These are phyloP conservation scores for Magallana gigas DNA, from an alignment of 1,140 invertebrate species.

Conservation along the genomic window DNA sequence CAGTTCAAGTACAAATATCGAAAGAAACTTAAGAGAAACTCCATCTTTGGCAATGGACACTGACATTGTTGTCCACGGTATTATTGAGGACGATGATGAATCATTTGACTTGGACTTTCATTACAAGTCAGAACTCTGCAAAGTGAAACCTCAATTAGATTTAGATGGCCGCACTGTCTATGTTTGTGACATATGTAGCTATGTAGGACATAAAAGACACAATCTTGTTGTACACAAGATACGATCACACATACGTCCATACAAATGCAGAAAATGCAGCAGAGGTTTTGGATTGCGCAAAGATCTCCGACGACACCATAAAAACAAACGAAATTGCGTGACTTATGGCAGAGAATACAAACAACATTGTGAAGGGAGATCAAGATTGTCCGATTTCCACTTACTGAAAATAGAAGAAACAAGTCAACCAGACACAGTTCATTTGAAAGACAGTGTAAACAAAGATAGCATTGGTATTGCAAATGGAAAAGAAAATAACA, in stretches of 20 bases:
- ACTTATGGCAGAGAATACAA: slow-evolving; percentile 1
- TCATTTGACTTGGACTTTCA: background rate
- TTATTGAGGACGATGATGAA: background rate
- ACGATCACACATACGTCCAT: slow-evolving; percentile 42
- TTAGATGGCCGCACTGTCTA: background rate
- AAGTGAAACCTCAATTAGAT: slow-evolving; percentile 12
- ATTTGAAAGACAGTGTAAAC: background rate
- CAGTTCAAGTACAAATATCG: too few species aligned
- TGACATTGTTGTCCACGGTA: background rate
- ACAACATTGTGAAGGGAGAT: background rate
- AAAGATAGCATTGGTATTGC: background rate
- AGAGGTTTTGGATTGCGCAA: slow-evolving; percentile 50
- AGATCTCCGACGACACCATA: slow-evolving; percentile 48
- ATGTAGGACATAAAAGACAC: slow-evolving; percentile 7
- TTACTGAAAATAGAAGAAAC: background rate
- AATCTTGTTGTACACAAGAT: slow-evolving; percentile 38
- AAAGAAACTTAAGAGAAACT: background rate
- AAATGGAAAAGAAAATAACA: background rate
- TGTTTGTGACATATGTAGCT: slow-evolving; percentile 36
- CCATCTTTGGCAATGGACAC: background rate
- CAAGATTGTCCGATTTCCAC: background rate
- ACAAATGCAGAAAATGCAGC: slow-evolving; percentile 40
- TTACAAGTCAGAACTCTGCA: slow-evolving; percentile 6
- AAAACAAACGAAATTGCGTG: slow-evolving; percentile 35
- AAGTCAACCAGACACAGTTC: background rate